phyloP scores from a whole-genome alignment of 2,888 invertebrate species.

The Drosophila monieri region DNA sequence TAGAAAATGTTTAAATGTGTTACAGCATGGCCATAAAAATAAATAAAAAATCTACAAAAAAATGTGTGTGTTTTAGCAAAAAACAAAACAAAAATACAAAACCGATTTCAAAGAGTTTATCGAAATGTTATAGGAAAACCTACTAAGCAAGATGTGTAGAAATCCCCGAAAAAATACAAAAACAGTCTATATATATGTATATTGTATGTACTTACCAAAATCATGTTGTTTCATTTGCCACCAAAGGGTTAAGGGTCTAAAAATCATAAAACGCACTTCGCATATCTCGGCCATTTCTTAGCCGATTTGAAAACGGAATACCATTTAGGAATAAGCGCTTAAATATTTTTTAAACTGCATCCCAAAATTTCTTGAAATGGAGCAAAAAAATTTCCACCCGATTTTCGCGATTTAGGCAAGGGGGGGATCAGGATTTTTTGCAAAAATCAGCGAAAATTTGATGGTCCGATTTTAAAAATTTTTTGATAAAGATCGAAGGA shows the following conservation, averaged over 20 bases:
- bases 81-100: not conserved
- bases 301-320: too few species aligned
- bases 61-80: conserved; percentile 40
- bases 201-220: conserved; percentile 40
- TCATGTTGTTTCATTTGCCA: not conserved
- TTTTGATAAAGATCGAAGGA: too few species aligned
- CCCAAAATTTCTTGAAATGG: too few species aligned
- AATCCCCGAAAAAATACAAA: conserved; percentile 21
- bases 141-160: conserved; percentile 42
- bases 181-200: conserved; percentile 32
- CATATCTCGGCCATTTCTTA: too few species aligned
- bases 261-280: too few species aligned
- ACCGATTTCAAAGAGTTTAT: conserved; percentile 44
- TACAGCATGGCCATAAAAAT: conserved; percentile 2
- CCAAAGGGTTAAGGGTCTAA: not conserved
- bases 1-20: conserved; percentile 43
- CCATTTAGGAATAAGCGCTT: too few species aligned
- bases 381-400: too few species aligned
- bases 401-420: too few species aligned
- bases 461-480: too few species aligned
- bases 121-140: conserved; percentile 43
- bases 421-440: too few species aligned
- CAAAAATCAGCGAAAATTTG: too few species aligned
- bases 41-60: not conserved
- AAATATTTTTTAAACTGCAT: too few species aligned